A percentile compares a stretch with the other conserved stretches of the same genome.
These are phyloP conservation scores for Acanthornis magna DNA, from an alignment of 2,797 vertebrate species.

Conservation along the genomic window DNA sequence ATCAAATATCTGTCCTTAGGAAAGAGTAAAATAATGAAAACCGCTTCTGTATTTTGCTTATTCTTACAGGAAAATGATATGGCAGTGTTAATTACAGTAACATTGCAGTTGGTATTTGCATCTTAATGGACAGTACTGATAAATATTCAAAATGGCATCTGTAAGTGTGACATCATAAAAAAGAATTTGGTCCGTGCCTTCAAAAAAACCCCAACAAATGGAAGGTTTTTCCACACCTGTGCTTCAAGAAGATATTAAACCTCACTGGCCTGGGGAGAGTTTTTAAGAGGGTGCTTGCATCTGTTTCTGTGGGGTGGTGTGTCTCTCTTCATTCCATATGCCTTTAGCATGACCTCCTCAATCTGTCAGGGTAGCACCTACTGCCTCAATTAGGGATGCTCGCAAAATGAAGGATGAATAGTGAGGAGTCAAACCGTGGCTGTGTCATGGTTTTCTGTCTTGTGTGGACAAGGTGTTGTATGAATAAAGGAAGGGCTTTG, in stretches of 20 bases:
- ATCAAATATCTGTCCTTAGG: not conserved
- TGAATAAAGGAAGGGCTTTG: not conserved
- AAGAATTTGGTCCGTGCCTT: not conserved
- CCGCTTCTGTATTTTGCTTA: not conserved
- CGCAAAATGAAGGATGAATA: not conserved
- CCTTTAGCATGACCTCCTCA: not conserved
- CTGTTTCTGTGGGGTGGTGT: not conserved
- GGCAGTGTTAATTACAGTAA: not conserved
- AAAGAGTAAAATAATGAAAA: conserved; percentile 3
- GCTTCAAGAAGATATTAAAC: not conserved
- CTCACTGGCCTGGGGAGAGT: not conserved
- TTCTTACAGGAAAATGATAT: not conserved
- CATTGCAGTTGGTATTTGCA: not conserved
- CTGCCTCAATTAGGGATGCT: not conserved
- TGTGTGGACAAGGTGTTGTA: not conserved
- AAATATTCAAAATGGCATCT: not conserved
- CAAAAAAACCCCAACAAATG: not conserved
- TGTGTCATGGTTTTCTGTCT: not conserved
- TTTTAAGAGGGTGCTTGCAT: not conserved
- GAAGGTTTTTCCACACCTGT: not conserved
- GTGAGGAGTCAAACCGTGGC: not conserved
- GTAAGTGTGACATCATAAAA: not conserved
- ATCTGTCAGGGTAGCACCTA: not conserved
- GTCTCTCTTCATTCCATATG: not conserved
- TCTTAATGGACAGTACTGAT: not conserved